phyloP scores from a whole-genome alignment of 2,888 invertebrate genomes.

The Pollenia angustigena region DNA sequence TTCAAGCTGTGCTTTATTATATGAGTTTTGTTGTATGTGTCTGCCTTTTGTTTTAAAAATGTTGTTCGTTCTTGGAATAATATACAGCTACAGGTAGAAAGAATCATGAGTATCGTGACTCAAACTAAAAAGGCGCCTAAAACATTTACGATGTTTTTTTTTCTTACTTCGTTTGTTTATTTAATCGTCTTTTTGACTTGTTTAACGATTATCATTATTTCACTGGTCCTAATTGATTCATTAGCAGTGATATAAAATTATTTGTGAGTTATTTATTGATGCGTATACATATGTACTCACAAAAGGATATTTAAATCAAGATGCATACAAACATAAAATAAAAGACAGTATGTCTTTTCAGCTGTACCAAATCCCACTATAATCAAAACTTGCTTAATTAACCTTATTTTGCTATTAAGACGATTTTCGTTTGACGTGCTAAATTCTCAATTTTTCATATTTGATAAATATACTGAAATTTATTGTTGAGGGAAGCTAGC shows the following conservation, averaged over 20 bases:
- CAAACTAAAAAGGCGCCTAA: slow-evolving; percentile 49
- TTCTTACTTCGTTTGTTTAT: slow-evolving; percentile 23
- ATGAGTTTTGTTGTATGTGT: slow-evolving; percentile 15
- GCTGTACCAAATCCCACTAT: too few species aligned
- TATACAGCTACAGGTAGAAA: slow-evolving; percentile 60
- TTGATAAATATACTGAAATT: too few species aligned
- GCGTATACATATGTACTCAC: neutral
- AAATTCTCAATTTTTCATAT: too few species aligned
- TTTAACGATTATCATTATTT: slow-evolving; percentile 41
- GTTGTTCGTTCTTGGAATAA: slow-evolving; percentile 44
- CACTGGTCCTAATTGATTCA: slow-evolving; percentile 55
- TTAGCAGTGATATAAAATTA: slow-evolving; percentile 51
- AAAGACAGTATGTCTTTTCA: too few species aligned
- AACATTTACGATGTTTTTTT: slow-evolving; percentile 33
- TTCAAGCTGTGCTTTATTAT: slow-evolving; percentile 63
- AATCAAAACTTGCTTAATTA: too few species aligned
- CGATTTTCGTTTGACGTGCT: too few species aligned
- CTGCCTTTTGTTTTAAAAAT: neutral
- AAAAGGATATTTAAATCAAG: neutral
- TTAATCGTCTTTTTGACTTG: slow-evolving; percentile 1
- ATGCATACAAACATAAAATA: too few species aligned
- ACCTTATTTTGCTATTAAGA: too few species aligned
- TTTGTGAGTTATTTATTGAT: slow-evolving; percentile 13
- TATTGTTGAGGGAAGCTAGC: too few species aligned
- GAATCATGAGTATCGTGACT: slow-evolving; percentile 43